A percentile compares a stretch with the other conserved stretches of the same genome.
These are phyloP conservation scores for Drosophila hydei DNA, from an alignment of 1,140 invertebrate species.

Conservation along the genomic window DNA sequence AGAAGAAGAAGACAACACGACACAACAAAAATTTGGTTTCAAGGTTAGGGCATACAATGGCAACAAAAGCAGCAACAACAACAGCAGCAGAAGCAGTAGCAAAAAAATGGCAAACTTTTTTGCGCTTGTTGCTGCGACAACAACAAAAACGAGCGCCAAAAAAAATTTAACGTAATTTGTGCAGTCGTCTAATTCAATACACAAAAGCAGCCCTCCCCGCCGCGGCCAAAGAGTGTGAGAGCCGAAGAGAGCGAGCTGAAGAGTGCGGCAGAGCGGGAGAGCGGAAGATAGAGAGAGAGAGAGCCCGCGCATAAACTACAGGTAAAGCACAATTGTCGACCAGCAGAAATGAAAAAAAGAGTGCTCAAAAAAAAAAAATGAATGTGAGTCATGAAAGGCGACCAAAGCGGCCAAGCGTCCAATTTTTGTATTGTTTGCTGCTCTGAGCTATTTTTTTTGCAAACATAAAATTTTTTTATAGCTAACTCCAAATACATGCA, in stretches of 20 bases:
- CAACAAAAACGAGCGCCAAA: slow-evolving; percentile 71
- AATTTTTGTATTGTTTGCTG: slow-evolving; percentile 21
- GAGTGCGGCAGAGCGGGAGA: neutral
- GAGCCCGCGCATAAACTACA: slow-evolving; percentile 55
- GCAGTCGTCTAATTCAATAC: slow-evolving; percentile 76
- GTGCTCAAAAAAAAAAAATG: slow-evolving; percentile 7
- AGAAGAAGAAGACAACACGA: slow-evolving; percentile 15
- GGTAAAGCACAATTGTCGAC: slow-evolving; percentile 59
- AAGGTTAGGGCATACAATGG: slow-evolving; percentile 67
- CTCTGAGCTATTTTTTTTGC: slow-evolving; percentile 5
- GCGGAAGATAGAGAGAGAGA: slow-evolving; percentile 14
- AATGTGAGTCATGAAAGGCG: slow-evolving; percentile 44
- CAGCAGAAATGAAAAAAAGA: slow-evolving; percentile 49
- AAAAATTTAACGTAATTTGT: slow-evolving; percentile 72
- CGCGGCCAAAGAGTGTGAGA: neutral
- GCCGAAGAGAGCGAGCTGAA: slow-evolving; percentile 1
- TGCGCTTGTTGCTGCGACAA: slow-evolving; percentile 64
- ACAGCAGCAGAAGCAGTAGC: slow-evolving; percentile 3
- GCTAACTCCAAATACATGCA: neutral
- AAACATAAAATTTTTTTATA: slow-evolving; percentile 5
- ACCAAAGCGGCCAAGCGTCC: slow-evolving; percentile 37
- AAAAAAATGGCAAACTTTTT: slow-evolving; percentile 64
- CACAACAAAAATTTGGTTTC: slow-evolving; percentile 53
- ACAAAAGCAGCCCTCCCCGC: slow-evolving; percentile 40
- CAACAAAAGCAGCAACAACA: slow-evolving; percentile 15